Evolutionary conservation across 2,888 invertebrate species (phyloP), one percentile per base, ranked within the genome.

Genomic region (Orthonychiurus folsomi): DNA sequence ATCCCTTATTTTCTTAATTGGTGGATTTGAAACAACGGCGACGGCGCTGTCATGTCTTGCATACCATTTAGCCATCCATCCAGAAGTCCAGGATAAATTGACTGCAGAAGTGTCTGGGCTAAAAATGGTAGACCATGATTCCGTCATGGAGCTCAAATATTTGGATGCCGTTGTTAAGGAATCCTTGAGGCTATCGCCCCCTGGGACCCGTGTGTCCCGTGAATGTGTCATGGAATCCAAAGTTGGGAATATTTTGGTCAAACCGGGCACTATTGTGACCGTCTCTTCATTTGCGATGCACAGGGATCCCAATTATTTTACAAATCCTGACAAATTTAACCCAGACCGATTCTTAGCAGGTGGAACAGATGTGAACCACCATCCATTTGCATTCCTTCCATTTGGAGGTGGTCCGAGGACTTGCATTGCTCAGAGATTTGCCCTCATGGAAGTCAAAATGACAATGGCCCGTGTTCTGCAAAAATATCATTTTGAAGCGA

Each of bases 391-490:
- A 23, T 52, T 12, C n/a, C 24, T 52, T 20, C 52, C 52, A 23
- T 52, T 52, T 52, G 52, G 52, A 5, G 52, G 52, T 52, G 52
- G 52, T 52, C 52, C 52, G 9, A 5, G 52, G 3, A 52, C 24
- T 9, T 52, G 52, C n/a, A 52, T 52, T 52, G 52, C 52, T 52
- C 52, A 52, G 20, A 20, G 52, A 23, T 52, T 52, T 23, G 52
- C 52, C 20, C 52, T 52, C 9, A 52, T 52, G 52, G 52, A 52
- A 52, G 52, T 52, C n/a, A 52, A 52, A 20, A 20, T 52, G 52
- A 20, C 52, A 20, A 5, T 52, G 24, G 52, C 52, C 9, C 5
- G 5, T 20, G 24, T 52, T 12, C n/a, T 52, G n/a, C 20, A n/a
- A 5, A 23, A 52, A 23, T 52, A 12, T 52, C n/a, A 20, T 23